These are phyloP conservation scores for Oophaga sylvatica DNA, from an alignment of 2,797 vertebrate genomes.

Conservation along the genomic window DNA sequence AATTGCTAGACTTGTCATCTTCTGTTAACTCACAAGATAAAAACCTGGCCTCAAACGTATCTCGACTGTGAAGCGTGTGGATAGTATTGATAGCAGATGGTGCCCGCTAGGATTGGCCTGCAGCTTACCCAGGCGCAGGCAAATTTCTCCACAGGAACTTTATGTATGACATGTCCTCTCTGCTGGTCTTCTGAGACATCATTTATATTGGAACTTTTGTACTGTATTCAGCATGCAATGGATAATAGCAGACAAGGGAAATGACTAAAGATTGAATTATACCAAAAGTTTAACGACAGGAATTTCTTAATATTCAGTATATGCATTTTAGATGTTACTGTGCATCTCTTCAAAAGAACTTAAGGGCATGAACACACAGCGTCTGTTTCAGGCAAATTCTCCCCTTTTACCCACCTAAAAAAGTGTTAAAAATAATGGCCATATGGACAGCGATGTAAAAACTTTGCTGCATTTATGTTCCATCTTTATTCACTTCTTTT, in stretches of 20 bases:
- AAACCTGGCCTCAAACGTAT: slow-evolving; percentile 70
- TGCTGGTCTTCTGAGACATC: slow-evolving; percentile 21
- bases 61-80: slow-evolving; percentile 67
- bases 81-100: slow-evolving; percentile 71
- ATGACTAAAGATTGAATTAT: background rate
- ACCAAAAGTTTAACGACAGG: background rate
- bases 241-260: background rate
- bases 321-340: background rate
- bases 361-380: too few species aligned
- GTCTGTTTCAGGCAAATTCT: too few species aligned
- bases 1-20: slow-evolving; percentile 82
- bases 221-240: background rate
- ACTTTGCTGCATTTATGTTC: too few species aligned
- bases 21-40: slow-evolving; percentile 77
- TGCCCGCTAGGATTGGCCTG: slow-evolving; percentile 53
- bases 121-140: slow-evolving; percentile 35
- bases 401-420: too few species aligned
- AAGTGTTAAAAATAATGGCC: too few species aligned
- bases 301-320: background rate
- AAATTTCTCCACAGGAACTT: slow-evolving; percentile 19
- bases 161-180: slow-evolving; percentile 34
- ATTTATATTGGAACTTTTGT: slow-evolving; percentile 20
- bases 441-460: too few species aligned
- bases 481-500: too few species aligned
- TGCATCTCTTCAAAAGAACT: background rate